Conservation (phyloP, 2,888 invertebrate species). For the Ethmia dodecea region DNA sequence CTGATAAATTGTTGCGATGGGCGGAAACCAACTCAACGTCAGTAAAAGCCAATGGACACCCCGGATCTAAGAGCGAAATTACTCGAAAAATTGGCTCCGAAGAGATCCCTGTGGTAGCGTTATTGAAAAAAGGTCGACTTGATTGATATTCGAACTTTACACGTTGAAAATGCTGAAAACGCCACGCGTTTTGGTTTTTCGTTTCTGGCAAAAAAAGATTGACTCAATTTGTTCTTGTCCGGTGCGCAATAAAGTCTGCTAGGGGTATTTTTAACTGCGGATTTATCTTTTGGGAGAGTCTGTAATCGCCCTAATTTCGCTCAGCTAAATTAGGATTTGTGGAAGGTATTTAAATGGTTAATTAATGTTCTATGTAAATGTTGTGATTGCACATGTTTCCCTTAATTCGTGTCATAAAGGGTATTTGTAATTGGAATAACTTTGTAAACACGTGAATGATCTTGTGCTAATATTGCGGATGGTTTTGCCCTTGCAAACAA, state of each 20-base stretch:
- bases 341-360: conserved; percentile 39
- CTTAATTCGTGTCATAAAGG: conserved; percentile 21
- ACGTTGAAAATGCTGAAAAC: conserved; percentile 66
- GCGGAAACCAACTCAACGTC: conserved; percentile 32
- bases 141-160: conserved; percentile 74
- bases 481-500: too few species aligned
- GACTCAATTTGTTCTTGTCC: conserved; percentile 75
- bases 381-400: conserved; percentile 26
- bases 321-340: conserved; percentile 46
- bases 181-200: conserved; percentile 63
- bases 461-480: too few species aligned
- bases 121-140: conserved; percentile 73
- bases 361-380: conserved; percentile 43
- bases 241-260: conserved; percentile 67
- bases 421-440: conserved; percentile 14
- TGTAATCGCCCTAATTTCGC: conserved; percentile 58
- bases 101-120: conserved; percentile 56
- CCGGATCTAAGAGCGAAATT: conserved; percentile 54
- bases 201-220: conserved; percentile 68
- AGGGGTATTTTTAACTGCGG: conserved; percentile 63
- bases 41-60: conserved; percentile 41
- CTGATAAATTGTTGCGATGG: conserved; percentile 38
- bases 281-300: conserved; percentile 60
- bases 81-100: conserved; percentile 61
- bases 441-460: too few species aligned